Base-by-base conservation (phyloP, 2,113 vertebrate genomes). In the Hippocampus barbouri region DNA sequence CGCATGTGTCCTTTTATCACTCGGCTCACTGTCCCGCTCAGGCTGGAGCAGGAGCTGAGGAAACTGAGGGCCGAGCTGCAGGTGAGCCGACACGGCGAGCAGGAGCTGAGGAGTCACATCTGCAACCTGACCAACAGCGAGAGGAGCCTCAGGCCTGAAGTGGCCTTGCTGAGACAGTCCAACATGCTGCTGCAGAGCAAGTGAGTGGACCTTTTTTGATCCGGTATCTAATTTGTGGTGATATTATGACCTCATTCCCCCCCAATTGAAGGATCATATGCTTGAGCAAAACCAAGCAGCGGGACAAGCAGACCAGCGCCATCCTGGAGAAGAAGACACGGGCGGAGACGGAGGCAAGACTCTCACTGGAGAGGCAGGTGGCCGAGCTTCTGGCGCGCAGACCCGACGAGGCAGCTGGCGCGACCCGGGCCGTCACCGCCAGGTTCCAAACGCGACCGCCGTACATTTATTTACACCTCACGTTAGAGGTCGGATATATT, bases 171-270 rank as follows among this genome's bases (percentile, higher is more conserved):
- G 73, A 80, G 93, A 74, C 93, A 94, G 82, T 90, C 91, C 71
- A 94, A 94, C 79, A 89, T 92, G 68, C 89, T 93, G 57, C 89
- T 94, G 47, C 93, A 94, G 74, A 93, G 88, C 90, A 94, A 93
- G 93, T 94, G 85, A 88, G 93, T 79, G 12, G 14, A 41, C 51
- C 40, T 7, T 15, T 2, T 34, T 45, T 0, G 34, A 38, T 38
- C 34, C 34, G 5, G 30, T 30, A 30, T 30, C 34, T 38, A 5
- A 5, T 6, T 38, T 38, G 34, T 38, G 34, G 34, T 6, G 34
- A 38, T 38, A 5, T 38, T 7, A 38, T 38, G 34, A 38, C 34
- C 34, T 38, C 34, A 38, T 38, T 38, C 34, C 34, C 5, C 34
- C 0, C 5, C 5, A 34, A 23, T 40, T 74, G 34, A 72, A 93